Base-by-base conservation (phyloP, 2,113 vertebrate genomes). In the Scopus umbretta region DNA sequence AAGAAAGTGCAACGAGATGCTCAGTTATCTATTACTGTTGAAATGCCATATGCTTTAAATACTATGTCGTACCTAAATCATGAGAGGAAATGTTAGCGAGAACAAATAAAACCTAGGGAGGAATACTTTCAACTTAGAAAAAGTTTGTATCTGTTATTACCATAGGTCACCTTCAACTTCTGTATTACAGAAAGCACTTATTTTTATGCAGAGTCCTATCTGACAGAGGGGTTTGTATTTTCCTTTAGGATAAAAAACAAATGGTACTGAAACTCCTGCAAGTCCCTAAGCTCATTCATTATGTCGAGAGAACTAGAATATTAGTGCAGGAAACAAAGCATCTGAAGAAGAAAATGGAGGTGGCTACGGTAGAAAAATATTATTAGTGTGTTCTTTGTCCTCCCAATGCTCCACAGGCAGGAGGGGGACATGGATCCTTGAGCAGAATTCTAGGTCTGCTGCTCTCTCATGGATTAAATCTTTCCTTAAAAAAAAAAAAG, bases 201-300 rank as follows among this genome's bases (percentile, higher is more conserved):
- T 98, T 97, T 98, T 96, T 97, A 96, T 97, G 96, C 96, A 97
- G 94, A 96, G 95, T 97, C 94, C 97, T 97, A 8, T 91, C 96
- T 97, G 96, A 95, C 97, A 97, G 94, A 96, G 96, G 84, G 61
- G 94, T 86, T 97, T 96, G 94, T 88, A 95, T 97, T 94, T 96
- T 97, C 96, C 97, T 98, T 97, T 96, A 98, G 93, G 91, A 98
- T 96, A 97, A 97, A 97, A 98, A 97, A 98, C 95, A 98, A 98
- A 98, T 97, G 97, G 96, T 95, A 96, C 50, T 93, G 94, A 97
- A 97, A 96, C 80, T 93, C 91, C 95, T 94, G 55, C 42, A 96
- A 97, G 82, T 98, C 97, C 96, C 97, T 94, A 62, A 97, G 96
- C 95, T 98, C 96, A 98, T 98, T 98, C 95, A 97, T 98, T 98